Evolutionary conservation across 2,113 vertebrate genomes (phyloP).

Genomic region (Phoenicopterus ruber): DNA sequence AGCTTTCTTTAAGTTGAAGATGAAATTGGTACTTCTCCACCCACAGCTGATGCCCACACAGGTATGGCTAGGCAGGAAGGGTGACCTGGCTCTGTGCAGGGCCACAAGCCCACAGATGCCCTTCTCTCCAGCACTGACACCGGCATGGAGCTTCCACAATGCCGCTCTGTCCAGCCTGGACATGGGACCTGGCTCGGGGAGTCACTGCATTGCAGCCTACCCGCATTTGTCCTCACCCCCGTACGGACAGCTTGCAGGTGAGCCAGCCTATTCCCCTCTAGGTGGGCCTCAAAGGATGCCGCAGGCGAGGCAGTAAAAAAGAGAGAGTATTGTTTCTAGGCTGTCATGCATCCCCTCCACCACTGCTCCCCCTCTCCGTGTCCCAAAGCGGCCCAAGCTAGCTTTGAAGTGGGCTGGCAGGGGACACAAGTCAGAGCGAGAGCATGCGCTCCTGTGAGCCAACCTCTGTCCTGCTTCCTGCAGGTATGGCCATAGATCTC

Average conservation of each 20-base stretch:
- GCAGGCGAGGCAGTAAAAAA: accelerated
- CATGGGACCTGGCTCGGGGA: not conserved
- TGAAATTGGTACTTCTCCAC: not conserved
- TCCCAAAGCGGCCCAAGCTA: not conserved
- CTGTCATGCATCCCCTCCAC: not conserved
- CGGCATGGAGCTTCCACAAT: not conserved
- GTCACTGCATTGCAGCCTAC: not conserved
- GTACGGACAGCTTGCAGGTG: not conserved
- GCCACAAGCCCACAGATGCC: not conserved
- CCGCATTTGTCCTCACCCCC: not conserved
- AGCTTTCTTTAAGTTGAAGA: not conserved
- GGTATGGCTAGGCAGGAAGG: not conserved
- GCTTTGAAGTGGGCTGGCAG: slow-evolving; percentile 38
- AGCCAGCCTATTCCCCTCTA: not conserved
- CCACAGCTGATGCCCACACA: not conserved
- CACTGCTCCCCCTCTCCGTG: not conserved
- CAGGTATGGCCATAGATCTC: not conserved
- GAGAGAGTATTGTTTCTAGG: not conserved
- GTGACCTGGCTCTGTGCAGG: not conserved
- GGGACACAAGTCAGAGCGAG: not conserved
- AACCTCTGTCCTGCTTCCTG: not conserved
- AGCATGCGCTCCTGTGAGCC: not conserved
- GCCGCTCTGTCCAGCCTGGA: not conserved
- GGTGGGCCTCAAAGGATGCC: not conserved
- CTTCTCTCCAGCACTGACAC: not conserved